Evolutionary conservation across 37 sponge, comb jelly and placozoan genomes (phyloP).

Genomic region (Chondrosia reniformis): DNA sequence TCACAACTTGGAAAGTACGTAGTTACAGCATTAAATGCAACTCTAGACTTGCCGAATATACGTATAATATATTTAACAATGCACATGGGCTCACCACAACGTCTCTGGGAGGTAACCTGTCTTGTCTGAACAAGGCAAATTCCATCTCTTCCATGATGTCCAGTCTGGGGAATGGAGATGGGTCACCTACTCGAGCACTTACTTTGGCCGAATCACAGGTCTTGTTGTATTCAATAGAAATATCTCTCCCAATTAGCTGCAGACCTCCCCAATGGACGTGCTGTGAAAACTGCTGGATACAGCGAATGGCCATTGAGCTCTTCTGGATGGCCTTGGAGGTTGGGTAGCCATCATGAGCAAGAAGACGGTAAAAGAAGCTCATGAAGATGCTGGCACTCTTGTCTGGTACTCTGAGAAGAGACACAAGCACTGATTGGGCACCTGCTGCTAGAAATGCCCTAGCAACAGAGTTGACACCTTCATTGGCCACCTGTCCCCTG

Average conservation of each 20-base stretch:
- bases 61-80: not conserved
- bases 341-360: conserved; percentile 41
- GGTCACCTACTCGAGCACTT: not conserved
- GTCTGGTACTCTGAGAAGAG: conserved; percentile 72
- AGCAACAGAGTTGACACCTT: conserved; percentile 68
- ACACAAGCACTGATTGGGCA: conserved; percentile 65
- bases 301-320: conserved; percentile 53
- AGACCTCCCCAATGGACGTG: conserved; percentile 73
- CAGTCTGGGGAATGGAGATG: conserved; percentile 36
- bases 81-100: conserved; percentile 25
- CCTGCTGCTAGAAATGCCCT: conserved; percentile 75
- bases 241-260: conserved; percentile 59
- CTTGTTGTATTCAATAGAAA: conserved; percentile 5
- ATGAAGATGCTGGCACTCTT: conserved; percentile 66
- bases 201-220: conserved; percentile 7
- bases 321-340: conserved; percentile 64
- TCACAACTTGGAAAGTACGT: not conserved
- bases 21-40: not conserved
- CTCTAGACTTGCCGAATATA: conserved; percentile 11
- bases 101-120: conserved; percentile 34
- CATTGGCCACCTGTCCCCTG: conserved; percentile 44
- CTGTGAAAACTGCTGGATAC: conserved; percentile 54
- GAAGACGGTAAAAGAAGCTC: conserved; percentile 71
- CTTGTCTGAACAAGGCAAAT: conserved; percentile 17
- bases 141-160: conserved; percentile 5